These are phyloP conservation scores for Eilema caniola DNA, from an alignment of 2,888 invertebrate genomes.

Conservation along the genomic window DNA sequence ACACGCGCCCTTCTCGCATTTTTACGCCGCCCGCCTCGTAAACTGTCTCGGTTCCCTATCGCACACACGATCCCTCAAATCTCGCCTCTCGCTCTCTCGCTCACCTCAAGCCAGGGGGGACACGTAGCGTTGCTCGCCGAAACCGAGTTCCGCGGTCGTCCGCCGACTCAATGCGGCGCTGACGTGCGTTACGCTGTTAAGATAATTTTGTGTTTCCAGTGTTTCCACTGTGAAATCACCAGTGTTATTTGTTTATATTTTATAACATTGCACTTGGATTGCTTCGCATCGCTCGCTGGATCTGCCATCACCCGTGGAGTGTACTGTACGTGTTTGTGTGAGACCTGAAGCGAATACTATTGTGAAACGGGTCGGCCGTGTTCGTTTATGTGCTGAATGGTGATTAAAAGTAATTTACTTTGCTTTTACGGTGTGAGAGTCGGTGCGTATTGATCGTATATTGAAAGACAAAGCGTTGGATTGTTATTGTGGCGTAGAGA, in stretches of 20 bases:
- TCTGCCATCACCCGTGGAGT: constrained; percentile 69
- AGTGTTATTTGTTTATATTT: constrained; percentile 84
- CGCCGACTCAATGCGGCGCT: constrained; percentile 84
- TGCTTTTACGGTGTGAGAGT: constrained; percentile 82
- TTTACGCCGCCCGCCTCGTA: constrained; percentile 73
- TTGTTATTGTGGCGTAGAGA: constrained; percentile 71
- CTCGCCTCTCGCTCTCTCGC: constrained; percentile 66
- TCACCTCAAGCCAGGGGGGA: constrained; percentile 69
- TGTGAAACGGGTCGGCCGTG: constrained; percentile 78
- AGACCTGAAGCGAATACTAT: constrained; percentile 64
- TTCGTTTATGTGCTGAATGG: constrained; percentile 83
- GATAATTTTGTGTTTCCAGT: constrained; percentile 72
- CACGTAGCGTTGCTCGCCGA: constrained; percentile 76
- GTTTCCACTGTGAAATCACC: constrained; percentile 78
- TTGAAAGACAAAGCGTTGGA: constrained; percentile 79
- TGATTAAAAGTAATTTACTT: constrained; percentile 85
- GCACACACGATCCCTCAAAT: constrained; percentile 23
- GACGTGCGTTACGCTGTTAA: constrained; percentile 79
- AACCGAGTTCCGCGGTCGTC: constrained; percentile 79
- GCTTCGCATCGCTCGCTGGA: constrained; percentile 69
- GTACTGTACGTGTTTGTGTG: constrained; percentile 75
- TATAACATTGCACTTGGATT: constrained; percentile 71
- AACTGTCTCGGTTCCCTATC: constrained; percentile 60
- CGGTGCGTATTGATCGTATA: constrained; percentile 81
- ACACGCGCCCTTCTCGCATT: constrained; percentile 76